A percentile compares a stretch with the other conserved stretches of the same genome.
Evolutionary conservation across 1,140 invertebrate genomes (phyloP).

Genomic region (Aphidius gifuensis): DNA sequence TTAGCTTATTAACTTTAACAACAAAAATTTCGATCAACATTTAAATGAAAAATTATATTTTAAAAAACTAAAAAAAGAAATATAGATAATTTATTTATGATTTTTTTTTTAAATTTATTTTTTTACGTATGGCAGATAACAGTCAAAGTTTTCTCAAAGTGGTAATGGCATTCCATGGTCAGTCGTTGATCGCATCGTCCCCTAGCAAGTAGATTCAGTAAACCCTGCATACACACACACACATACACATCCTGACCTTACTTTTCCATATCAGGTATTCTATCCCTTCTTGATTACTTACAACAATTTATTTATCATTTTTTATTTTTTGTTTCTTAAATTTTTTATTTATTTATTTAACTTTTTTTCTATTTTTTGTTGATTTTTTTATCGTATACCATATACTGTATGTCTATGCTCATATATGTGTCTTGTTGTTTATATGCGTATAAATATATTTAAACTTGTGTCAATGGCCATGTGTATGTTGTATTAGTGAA

Average conservation of each 20-base stretch:
- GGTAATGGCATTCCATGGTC: conserved; percentile 48
- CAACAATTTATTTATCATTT: too few relatives aligned
- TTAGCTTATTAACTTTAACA: too few relatives aligned
- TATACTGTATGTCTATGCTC: not conserved
- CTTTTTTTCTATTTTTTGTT: conserved; percentile 41
- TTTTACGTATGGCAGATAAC: too few relatives aligned
- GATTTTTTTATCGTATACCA: conserved; percentile 7
- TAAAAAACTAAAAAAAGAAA: too few relatives aligned
- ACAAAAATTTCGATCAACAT: too few relatives aligned
- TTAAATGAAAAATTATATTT: too few relatives aligned
- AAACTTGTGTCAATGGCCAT: conserved; percentile 21
- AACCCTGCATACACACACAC: conserved; percentile 25
- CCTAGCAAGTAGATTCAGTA: too few relatives aligned
- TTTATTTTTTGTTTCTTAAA: too few relatives aligned
- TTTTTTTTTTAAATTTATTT: too few relatives aligned
- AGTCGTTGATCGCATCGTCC: conserved; percentile 13
- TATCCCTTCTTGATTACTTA: conserved; percentile 42
- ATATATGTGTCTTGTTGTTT: not conserved
- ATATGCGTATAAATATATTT: conserved; percentile 20
- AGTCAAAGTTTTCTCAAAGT: not conserved
- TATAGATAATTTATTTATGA: too few relatives aligned
- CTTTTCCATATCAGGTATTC: conserved; percentile 45
- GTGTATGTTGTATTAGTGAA: conserved; percentile 20
- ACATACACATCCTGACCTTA: conserved; percentile 49
- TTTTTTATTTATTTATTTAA: too few relatives aligned